phyloP scores from a whole-genome alignment of 1,140 invertebrate genomes.

The Cylas formicarius region DNA sequence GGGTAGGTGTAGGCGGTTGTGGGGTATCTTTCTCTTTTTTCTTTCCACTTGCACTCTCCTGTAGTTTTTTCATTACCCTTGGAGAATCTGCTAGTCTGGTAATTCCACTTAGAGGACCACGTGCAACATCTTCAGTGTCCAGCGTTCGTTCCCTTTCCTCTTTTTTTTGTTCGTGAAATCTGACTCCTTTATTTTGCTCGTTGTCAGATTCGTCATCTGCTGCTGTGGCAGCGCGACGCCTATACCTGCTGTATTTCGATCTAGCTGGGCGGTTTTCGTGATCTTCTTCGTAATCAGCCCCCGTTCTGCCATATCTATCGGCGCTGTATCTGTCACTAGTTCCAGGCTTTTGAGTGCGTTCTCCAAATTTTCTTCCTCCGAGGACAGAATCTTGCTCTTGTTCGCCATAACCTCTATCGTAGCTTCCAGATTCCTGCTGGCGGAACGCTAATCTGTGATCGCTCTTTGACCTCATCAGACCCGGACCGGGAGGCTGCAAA shows the following conservation, averaged over 20 bases:
- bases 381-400: conserved; percentile 52
- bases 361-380: conserved; percentile 66
- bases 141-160: conserved; percentile 72
- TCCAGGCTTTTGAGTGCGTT: conserved; percentile 47
- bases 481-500: conserved; percentile 51
- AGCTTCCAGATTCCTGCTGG: conserved; percentile 67
- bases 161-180: conserved; percentile 49
- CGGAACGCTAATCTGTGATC: conserved; percentile 86
- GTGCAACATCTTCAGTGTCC: conserved; percentile 82
- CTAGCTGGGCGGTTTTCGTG: conserved; percentile 45
- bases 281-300: conserved; percentile 54
- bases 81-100: conserved; percentile 82
- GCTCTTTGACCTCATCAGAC: conserved; percentile 86
- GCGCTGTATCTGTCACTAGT: conserved; percentile 42
- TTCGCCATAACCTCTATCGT: conserved; percentile 36
- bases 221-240: conserved; percentile 45
- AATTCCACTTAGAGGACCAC: conserved; percentile 84
- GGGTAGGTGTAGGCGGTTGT: conserved; percentile 44
- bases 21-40: conserved; percentile 64
- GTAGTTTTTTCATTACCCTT: conserved; percentile 78
- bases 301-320: conserved; percentile 47
- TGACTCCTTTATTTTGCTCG: conserved; percentile 48
- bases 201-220: conserved; percentile 62
- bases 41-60: conserved; percentile 71
- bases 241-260: conserved; percentile 58